phyloP scores from a whole-genome alignment of 2,888 invertebrate species.

The Xylocampa areola region DNA sequence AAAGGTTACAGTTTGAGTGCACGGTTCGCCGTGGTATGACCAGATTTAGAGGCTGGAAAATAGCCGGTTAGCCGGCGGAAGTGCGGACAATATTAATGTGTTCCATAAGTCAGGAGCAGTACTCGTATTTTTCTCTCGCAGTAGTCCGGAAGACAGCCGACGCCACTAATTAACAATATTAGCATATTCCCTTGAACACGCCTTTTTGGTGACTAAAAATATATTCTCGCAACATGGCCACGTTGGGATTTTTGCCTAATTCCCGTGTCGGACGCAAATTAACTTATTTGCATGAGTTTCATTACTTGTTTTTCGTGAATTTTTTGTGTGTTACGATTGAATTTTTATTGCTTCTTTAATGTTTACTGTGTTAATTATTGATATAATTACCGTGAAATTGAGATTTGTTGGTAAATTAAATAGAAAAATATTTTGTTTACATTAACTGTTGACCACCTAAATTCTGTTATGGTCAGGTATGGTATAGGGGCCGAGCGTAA shows the following conservation, averaged over 20 bases:
- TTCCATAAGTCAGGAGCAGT: slow-evolving; percentile 81
- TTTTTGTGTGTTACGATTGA: slow-evolving; percentile 11
- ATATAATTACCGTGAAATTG: too few species aligned
- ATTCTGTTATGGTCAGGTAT: too few species aligned
- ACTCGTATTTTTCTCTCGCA: slow-evolving; percentile 83
- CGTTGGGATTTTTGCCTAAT: slow-evolving; percentile 71
- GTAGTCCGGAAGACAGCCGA: slow-evolving; percentile 78
- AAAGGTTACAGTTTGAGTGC: slow-evolving; percentile 53
- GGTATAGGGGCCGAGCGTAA: too few species aligned
- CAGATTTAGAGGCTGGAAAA: slow-evolving; percentile 75
- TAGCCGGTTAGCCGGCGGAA: slow-evolving; percentile 79
- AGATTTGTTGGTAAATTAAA: too few species aligned
- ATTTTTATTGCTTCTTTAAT: slow-evolving; percentile 2
- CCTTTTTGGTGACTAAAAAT: slow-evolving; percentile 70
- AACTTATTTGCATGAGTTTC: slow-evolving; percentile 69
- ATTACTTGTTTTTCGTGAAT: slow-evolving; percentile 23
- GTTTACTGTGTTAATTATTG: neutral
- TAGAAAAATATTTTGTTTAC: too few species aligned
- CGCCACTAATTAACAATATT: slow-evolving; percentile 87
- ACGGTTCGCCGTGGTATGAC: slow-evolving; percentile 50
- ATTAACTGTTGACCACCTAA: too few species aligned
- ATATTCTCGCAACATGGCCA: slow-evolving; percentile 66
- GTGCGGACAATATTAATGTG: slow-evolving; percentile 87
- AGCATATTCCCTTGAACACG: slow-evolving; percentile 82
- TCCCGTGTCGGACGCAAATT: slow-evolving; percentile 70